Conservation (phyloP, 2,113 vertebrate genomes). For the Oreocharis arfaki region DNA sequence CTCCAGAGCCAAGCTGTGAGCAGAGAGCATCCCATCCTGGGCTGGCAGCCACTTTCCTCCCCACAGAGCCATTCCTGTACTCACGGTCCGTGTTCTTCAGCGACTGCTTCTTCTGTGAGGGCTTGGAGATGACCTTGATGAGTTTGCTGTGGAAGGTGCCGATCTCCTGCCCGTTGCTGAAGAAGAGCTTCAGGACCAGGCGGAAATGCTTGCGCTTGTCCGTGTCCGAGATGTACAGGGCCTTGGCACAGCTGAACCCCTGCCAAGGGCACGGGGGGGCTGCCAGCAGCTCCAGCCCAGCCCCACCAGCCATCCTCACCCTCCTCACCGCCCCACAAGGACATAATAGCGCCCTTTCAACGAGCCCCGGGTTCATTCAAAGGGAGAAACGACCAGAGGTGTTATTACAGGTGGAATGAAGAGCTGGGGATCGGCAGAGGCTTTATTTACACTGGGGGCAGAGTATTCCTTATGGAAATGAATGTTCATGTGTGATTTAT, state of each 20-base stretch:
- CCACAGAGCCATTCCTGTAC: background rate
- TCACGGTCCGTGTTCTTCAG: constrained; percentile 94
- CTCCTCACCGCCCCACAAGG: background rate
- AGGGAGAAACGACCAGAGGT: background rate
- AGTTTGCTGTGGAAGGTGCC: constrained; percentile 90
- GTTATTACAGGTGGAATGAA: constrained; percentile 68
- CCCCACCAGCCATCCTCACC: background rate
- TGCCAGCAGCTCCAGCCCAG: background rate
- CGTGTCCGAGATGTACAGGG: constrained; percentile 89
- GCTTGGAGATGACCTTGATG: constrained; percentile 98
- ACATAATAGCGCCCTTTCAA: constrained; percentile 45
- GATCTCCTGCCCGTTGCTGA: constrained; percentile 84
- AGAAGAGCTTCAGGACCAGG: constrained; percentile 84
- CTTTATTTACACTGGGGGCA: constrained; percentile 56
- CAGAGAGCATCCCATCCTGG: background rate
- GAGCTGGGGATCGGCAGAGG: background rate
- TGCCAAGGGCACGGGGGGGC: constrained; percentile 15
- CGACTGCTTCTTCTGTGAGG: constrained; percentile 95
- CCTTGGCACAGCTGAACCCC: constrained; percentile 91
- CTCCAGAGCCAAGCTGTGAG: background rate
- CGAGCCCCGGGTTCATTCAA: background rate
- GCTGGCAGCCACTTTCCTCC: background rate
- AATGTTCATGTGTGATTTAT: constrained; percentile 54
- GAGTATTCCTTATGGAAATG: constrained; percentile 59
- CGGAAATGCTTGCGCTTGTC: constrained; percentile 96